Percentiles rank a stretch among this genome's conserved stretches.
Conservation (phyloP, 2,888 invertebrate genomes). For the Dorcus parallelipipedus region DNA sequence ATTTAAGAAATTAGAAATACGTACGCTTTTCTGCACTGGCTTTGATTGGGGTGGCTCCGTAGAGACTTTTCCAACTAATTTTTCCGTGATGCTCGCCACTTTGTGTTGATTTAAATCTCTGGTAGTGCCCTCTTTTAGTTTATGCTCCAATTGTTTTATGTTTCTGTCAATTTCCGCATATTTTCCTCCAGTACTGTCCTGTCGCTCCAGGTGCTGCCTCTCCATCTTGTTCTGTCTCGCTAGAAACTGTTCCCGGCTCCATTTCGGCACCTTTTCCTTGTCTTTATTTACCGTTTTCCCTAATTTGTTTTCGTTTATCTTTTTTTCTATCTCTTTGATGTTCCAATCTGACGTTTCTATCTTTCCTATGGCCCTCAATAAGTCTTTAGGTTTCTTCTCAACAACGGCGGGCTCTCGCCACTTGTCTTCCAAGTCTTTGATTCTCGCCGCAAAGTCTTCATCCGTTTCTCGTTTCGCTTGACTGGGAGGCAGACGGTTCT, state of each 20-base stretch:
- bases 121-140: slow-evolving; percentile 73
- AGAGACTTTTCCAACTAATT: slow-evolving; percentile 55
- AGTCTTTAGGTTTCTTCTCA: slow-evolving; percentile 80
- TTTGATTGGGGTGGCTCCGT: slow-evolving; percentile 26
- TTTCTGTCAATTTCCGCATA: slow-evolving; percentile 71
- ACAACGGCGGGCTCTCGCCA: slow-evolving; percentile 58
- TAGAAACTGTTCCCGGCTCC: slow-evolving; percentile 81
- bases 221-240: slow-evolving; percentile 70
- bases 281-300: slow-evolving; percentile 59
- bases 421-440: slow-evolving; percentile 76
- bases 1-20: slow-evolving; percentile 24
- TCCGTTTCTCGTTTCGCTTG: slow-evolving; percentile 43
- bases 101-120: slow-evolving; percentile 63
- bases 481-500: slow-evolving; percentile 26
- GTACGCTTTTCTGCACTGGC: slow-evolving; percentile 52
- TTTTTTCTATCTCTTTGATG: slow-evolving; percentile 84
- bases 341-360: slow-evolving; percentile 90
- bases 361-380: slow-evolving; percentile 82
- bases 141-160: slow-evolving; percentile 67
- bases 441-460: slow-evolving; percentile 60
- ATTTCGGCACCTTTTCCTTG: slow-evolving; percentile 79
- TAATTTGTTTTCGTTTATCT: slow-evolving; percentile 75
- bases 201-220: slow-evolving; percentile 59
- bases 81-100: slow-evolving; percentile 85
- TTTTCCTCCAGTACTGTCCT: slow-evolving; percentile 56